Conservation (phyloP, 2,797 vertebrate genomes). For the Cirrhinus mrigala region DNA sequence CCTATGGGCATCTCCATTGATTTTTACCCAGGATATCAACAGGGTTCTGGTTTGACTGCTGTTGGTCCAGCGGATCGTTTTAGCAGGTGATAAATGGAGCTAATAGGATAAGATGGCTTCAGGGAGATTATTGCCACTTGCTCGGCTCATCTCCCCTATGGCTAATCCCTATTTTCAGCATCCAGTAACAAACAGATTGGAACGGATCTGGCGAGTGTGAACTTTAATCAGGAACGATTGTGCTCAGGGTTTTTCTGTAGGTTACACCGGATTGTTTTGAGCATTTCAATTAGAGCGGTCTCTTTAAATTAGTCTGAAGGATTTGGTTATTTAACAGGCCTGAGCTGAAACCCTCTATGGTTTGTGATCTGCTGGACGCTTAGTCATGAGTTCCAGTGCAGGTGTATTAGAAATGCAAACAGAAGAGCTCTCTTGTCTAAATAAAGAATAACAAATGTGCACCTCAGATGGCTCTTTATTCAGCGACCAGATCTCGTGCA, state of each 20-base stretch:
- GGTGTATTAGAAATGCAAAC: constrained; percentile 12
- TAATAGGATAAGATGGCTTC: constrained; percentile 63
- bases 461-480: neutral
- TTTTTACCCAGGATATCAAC: neutral
- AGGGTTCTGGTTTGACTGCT: constrained; percentile 35
- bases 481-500: neutral
- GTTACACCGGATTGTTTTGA: neutral
- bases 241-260: constrained; percentile 6
- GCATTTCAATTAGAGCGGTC: neutral
- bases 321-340: constrained; percentile 13
- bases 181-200: constrained; percentile 32
- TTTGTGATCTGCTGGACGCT: constrained; percentile 24
- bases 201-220: neutral
- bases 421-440: neutral
- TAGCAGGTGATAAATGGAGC: constrained; percentile 61
- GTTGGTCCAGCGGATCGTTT: constrained; percentile 21
- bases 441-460: constrained; percentile 32
- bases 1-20: constrained; percentile 1
- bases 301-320: neutral
- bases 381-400: constrained; percentile 28
- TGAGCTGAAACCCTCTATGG: neutral
- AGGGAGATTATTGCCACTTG: constrained; percentile 60
- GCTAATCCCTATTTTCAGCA: constrained; percentile 55
- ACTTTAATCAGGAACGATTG: constrained; percentile 1
- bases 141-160: constrained; percentile 49